phyloP scores from a whole-genome alignment of 1,140 invertebrate genomes.

The Drosophila asahinai region DNA sequence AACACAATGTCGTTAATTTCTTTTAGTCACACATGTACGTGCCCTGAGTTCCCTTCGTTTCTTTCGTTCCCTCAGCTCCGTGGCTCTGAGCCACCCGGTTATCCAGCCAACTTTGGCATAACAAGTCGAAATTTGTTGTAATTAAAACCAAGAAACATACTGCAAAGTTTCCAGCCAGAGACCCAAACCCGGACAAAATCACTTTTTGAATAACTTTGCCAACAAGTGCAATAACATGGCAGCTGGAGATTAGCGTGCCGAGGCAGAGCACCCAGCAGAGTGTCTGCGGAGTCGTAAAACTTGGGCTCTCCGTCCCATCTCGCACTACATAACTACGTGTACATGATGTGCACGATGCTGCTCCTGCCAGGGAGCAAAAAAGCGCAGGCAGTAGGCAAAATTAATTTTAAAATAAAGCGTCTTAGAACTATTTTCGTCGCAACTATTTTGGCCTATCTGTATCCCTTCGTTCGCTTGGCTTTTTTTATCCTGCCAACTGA shows the following conservation, averaged over 20 bases:
- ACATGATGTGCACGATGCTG: conserved; percentile 8
- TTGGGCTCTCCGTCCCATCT: conserved; percentile 25
- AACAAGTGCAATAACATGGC: conserved; percentile 83
- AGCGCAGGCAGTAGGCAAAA: conserved; percentile 57
- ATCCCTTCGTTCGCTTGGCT: conserved; percentile 11
- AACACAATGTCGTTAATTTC: conserved; percentile 75
- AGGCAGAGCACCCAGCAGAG: conserved; percentile 45
- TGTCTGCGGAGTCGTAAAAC: conserved; percentile 74
- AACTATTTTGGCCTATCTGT: conserved; percentile 66
- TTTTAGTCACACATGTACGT: conserved; percentile 73
- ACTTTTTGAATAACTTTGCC: conserved; percentile 80
- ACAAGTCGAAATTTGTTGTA: conserved; percentile 81
- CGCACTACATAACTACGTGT: conserved; percentile 37
- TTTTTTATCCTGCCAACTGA: conserved; percentile 45
- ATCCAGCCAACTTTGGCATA: conserved; percentile 62
- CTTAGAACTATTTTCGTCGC: conserved; percentile 63
- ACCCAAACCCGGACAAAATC: conserved; percentile 66
- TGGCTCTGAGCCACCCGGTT: neutral
- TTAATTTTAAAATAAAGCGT: conserved; percentile 76
- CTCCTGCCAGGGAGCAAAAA: neutral
- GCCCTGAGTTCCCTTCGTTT: conserved; percentile 15
- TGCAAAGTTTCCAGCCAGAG: conserved; percentile 53
- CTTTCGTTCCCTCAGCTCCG: neutral
- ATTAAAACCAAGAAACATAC: conserved; percentile 81
- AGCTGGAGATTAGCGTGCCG: conserved; percentile 80